Base-by-base conservation (phyloP, 2,888 invertebrate genomes). In the Papilio elwesi region DNA sequence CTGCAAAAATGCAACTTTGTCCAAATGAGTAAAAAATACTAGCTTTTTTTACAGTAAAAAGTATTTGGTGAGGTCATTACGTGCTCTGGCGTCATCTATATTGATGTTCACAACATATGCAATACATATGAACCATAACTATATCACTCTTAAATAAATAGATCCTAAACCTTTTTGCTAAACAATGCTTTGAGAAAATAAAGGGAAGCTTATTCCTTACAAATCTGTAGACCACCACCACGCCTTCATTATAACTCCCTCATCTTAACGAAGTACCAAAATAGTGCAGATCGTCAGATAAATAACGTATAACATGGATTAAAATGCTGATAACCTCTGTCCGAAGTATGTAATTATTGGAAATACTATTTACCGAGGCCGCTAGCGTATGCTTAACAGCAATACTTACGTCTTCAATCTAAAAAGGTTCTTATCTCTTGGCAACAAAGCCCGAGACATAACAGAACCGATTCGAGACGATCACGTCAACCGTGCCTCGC, bases 261-360 rank as follows among this genome's bases (percentile, higher is more conserved):
- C 68, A 16, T 68, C 49, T 26, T 13, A 68, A 64, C 73, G 55
- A 64, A 75, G 72, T 78, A 79, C 78, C 76, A 75, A 81, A 79
- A 81, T 78, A 77, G 78, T 78, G 79, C 78, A 80, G 79, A 80
- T 79, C 70, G 76, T 52, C 78, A 86, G 87, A 90, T 90, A 89
- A 87, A 85, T 82, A 83, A 84, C 81, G 81, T 87, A 85, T 86
- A 87, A 87, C 87, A 85, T 85, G 85, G 83, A 90, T 89, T 89
- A 87, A 88, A 84, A 89, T 91, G 90, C 90, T 91, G 90, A 92
- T 92, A 91, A 92, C 91, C 92, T 90, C 89, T 85, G 84, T 87
- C 87, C 87, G 86, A 87, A 90, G 89, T 88, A 84, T 91, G 89
- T 92, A 91, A 92, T 93, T 92, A 92, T 91, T 87, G 87, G 85